Evolutionary conservation across 2,797 vertebrate genomes (phyloP), one percentile per base, ranked within the genome.

Genomic region (Chelidonichthys spinosus): DNA sequence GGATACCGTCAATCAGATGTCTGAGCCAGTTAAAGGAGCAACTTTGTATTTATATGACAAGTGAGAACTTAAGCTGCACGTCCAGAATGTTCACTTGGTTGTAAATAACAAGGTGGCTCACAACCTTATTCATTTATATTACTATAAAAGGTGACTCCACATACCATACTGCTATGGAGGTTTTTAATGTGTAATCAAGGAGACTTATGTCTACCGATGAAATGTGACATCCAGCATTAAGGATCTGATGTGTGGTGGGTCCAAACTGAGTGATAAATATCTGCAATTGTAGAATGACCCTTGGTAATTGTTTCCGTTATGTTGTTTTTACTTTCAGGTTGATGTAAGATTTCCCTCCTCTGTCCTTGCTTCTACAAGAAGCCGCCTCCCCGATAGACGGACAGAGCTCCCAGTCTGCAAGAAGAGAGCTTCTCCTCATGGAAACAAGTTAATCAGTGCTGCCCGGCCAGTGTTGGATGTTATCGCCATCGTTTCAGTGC

Each of bases 251-350:
- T 32, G 32, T 8, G 33, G 4, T 66, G 56, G 0, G 0, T 36
- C 37, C 36, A 44, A 56, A 3, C n/a, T 14, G 0, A 6, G 11
- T 52, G 15, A 13, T 39, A 50, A 25, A 37, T 40, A 39, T 74
- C 15, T 72, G 55, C 4, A 36, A 0, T 54, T 39, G 1, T 44
- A 13, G 1, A 15, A 1, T 32, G 8, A 46, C 0, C 35, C 8
- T 13, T 13, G 25, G 0, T 3, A 15, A 14, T 32, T 61, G 2
- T 9, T 33, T 52, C 36, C 35, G 7, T 49, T 33, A 6, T 85
- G 2, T 47, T 84, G 40, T 50, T 68, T 59, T 79, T 14, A 6
- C 78, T 86, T 90, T 1, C 84, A 93, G 90, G 81, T 52, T n/a
- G 69, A 71, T 87, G 81, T 86, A 52, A 79, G 55, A 75, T 63